Conservation (phyloP, 2,888 invertebrate genomes). For the Lamellibrachia columna region DNA sequence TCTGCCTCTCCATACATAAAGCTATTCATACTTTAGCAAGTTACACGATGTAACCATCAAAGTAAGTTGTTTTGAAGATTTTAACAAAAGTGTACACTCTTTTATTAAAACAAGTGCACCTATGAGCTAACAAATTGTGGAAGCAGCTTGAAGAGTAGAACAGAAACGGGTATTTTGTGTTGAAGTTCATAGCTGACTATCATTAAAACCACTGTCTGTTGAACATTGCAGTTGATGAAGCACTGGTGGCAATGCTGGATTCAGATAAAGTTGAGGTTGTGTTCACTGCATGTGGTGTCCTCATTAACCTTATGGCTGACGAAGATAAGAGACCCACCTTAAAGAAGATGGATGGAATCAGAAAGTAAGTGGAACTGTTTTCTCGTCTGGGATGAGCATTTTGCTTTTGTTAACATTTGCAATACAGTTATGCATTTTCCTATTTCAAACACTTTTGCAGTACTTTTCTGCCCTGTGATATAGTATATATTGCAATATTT, state of each 20-base stretch:
- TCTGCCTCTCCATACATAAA: too few species aligned
- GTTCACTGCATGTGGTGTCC: slow-evolving; percentile 81
- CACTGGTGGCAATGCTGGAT: slow-evolving; percentile 66
- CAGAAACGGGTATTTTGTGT: not conserved
- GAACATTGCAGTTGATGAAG: slow-evolving; percentile 57
- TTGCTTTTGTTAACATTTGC: not conserved
- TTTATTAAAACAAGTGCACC: not conserved
- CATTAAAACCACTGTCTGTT: not conserved
- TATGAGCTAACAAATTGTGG: not conserved
- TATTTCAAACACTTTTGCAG: too few species aligned
- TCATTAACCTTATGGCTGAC: slow-evolving; percentile 78
- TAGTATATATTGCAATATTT: too few species aligned
- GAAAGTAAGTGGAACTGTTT: slow-evolving; percentile 54
- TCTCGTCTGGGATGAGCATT: not conserved
- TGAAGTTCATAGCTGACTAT: not conserved
- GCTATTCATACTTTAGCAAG: too few species aligned
- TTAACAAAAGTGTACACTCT: too few species aligned
- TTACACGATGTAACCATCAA: too few species aligned
- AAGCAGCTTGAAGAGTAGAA: not conserved
- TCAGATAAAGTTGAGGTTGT: slow-evolving; percentile 76
- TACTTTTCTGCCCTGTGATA: too few species aligned
- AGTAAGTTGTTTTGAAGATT: too few species aligned
- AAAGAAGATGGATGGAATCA: slow-evolving; percentile 63
- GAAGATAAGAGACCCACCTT: slow-evolving; percentile 62
- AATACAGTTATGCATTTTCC: not conserved